Evolutionary conservation across 2,888 invertebrate genomes (phyloP).

Genomic region (Spodoptera exigua): DNA sequence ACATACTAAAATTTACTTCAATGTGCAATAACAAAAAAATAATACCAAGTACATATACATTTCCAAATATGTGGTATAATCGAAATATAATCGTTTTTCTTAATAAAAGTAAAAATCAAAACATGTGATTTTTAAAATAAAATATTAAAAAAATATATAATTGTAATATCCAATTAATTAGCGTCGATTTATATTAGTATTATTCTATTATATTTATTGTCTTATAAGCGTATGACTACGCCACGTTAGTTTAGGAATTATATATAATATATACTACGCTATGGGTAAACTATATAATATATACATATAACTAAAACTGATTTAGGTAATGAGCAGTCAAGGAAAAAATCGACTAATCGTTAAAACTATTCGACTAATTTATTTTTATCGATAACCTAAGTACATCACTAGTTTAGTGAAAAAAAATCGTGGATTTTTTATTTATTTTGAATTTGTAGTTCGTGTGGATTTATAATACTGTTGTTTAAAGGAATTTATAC

Average conservation of each 20-base stretch:
- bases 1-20: conserved; percentile 43
- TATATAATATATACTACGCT: conserved; percentile 53
- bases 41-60: conserved; percentile 40
- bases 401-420: conserved; percentile 52
- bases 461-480: conserved; percentile 16
- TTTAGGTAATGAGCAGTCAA: conserved; percentile 60
- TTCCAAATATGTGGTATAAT: too few relatives aligned
- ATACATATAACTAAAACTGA: conserved; percentile 51
- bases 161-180: conserved; percentile 78
- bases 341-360: conserved; percentile 49
- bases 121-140: conserved; percentile 50
- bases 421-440: conserved; percentile 37
- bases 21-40: conserved; percentile 30
- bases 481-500: conserved; percentile 31
- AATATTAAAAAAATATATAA: conserved; percentile 62
- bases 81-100: too few relatives aligned
- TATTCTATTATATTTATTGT: conserved; percentile 63
- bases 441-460: conserved; percentile 30
- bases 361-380: conserved; percentile 55
- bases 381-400: conserved; percentile 51
- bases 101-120: conserved; percentile 44
- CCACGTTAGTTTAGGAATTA: conserved; percentile 51
- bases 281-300: conserved; percentile 54
- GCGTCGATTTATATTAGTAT: conserved; percentile 71
- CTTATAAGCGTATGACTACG: conserved; percentile 56